phyloP scores from a whole-genome alignment of 2,888 invertebrate species.

The Archaeoteleia sp. region DNA sequence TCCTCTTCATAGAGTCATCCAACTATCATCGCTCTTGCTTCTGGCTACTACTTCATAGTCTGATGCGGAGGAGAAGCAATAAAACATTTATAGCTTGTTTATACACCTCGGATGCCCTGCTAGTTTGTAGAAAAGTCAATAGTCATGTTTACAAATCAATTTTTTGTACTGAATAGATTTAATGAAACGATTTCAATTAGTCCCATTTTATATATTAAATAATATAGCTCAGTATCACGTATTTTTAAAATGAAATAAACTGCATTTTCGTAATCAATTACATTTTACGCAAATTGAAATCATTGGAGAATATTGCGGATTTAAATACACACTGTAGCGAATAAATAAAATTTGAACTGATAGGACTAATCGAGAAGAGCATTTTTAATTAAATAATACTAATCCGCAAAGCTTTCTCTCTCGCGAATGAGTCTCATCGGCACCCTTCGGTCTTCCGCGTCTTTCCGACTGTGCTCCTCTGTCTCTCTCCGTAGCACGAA shows the following conservation, averaged over 20 bases:
- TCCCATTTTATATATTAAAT: too few relatives aligned
- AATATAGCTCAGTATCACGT: too few relatives aligned
- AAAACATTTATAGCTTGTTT: slow-evolving; percentile 71
- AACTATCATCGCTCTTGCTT: slow-evolving; percentile 14
- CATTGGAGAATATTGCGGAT: not conserved
- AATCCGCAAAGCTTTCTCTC: slow-evolving; percentile 67
- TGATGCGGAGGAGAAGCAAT: slow-evolving; percentile 55
- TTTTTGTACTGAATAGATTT: too few relatives aligned
- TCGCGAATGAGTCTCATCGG: slow-evolving; percentile 60
- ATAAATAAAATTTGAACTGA: slow-evolving; percentile 43
- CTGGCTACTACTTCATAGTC: slow-evolving; percentile 28
- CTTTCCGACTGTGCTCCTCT: slow-evolving; percentile 51
- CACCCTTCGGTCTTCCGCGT: slow-evolving; percentile 57
- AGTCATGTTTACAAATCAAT: too few relatives aligned
- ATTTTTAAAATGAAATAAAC: not conserved
- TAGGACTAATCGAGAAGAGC: slow-evolving; percentile 60
- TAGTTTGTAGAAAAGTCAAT: too few relatives aligned
- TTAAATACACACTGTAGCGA: slow-evolving; percentile 6
- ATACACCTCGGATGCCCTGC: slow-evolving; percentile 62
- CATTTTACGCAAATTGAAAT: slow-evolving; percentile 24
- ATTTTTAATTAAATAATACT: slow-evolving; percentile 75
- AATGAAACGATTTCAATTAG: too few relatives aligned
- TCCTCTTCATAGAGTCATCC: not conserved
- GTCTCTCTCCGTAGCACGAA: slow-evolving; percentile 54
- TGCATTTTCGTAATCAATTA: too few relatives aligned